phyloP scores from a whole-genome alignment of 2,888 invertebrate species.

The Hirudinaria manillensis region DNA sequence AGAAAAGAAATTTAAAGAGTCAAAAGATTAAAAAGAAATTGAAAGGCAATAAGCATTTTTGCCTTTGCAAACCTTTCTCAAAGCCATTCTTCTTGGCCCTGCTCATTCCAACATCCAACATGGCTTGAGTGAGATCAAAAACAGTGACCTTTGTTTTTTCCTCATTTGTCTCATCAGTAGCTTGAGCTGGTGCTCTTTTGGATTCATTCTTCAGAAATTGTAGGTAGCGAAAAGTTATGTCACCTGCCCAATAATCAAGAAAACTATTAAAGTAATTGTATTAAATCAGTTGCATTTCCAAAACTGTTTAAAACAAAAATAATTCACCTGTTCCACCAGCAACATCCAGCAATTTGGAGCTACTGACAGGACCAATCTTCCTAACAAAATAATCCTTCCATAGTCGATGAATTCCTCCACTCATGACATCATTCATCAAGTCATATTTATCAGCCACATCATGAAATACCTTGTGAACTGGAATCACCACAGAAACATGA shows the following conservation, averaged over 20 bases:
- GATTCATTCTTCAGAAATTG: slow-evolving; percentile 45
- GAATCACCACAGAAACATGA: slow-evolving; percentile 39
- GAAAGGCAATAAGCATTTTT: no score
- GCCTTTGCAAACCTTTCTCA: slow-evolving; percentile 4
- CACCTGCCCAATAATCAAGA: slow-evolving; percentile 60
- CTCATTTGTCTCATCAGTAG: background rate
- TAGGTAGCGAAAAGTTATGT: slow-evolving; percentile 81
- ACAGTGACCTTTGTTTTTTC: slow-evolving; percentile 53
- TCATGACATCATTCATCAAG: slow-evolving; percentile 96
- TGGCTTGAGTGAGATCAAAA: slow-evolving; percentile 80
- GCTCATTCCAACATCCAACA: slow-evolving; percentile 82
- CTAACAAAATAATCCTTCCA: slow-evolving; percentile 93
- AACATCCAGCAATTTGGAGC: slow-evolving; percentile 71
- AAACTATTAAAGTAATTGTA: slow-evolving; percentile 20
- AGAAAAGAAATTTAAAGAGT: no score
- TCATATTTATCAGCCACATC: slow-evolving; percentile 90
- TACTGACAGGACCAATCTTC: slow-evolving; percentile 65
- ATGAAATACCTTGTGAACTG: slow-evolving; percentile 87
- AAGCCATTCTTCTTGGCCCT: slow-evolving; percentile 59
- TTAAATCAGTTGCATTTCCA: no score
- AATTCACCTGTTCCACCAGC: slow-evolving; percentile 86
- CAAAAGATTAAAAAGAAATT: no score
- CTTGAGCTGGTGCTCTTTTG: background rate
- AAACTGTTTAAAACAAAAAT: no score
- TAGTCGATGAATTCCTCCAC: slow-evolving; percentile 81